Evolutionary conservation across 1,140 invertebrate genomes (phyloP).

Genomic region (Oppia nitens): DNA sequence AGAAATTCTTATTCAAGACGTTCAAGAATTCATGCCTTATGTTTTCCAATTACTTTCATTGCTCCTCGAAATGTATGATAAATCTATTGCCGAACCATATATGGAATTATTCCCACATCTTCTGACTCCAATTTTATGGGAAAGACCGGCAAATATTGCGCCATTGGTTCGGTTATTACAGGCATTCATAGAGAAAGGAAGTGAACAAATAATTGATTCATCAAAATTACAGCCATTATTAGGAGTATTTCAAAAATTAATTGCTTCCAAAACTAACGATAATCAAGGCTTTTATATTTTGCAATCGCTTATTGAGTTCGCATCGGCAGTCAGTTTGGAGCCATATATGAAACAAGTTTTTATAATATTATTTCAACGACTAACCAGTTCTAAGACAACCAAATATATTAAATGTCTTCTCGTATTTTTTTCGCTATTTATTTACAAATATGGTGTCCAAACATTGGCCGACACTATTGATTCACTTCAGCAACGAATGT

Average conservation of each 20-base stretch:
- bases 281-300: constrained; percentile 88
- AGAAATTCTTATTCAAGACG: constrained; percentile 76
- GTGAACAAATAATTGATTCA: constrained; percentile 46
- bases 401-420: constrained; percentile 75
- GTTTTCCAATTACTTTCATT: constrained; percentile 90
- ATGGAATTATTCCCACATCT: constrained; percentile 73
- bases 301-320: constrained; percentile 58
- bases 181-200: constrained; percentile 59
- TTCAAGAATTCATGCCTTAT: constrained; percentile 93
- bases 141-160: constrained; percentile 73
- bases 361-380: constrained; percentile 69
- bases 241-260: constrained; percentile 89
- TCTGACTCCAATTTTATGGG: constrained; percentile 72
- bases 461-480: constrained; percentile 60
- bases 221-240: constrained; percentile 50
- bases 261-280: constrained; percentile 85
- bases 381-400: constrained; percentile 79
- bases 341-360: constrained; percentile 75
- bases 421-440: constrained; percentile 72
- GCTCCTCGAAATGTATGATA: constrained; percentile 58
- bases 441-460: constrained; percentile 52
- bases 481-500: constrained; percentile 73
- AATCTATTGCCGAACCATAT: constrained; percentile 54
- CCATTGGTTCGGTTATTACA: constrained; percentile 73
- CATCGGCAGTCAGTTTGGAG: constrained; percentile 44